Percentiles rank a stretch among this genome's conserved stretches.
These are phyloP conservation scores for Epizoanthus rinbou DNA, from an alignment of 92 coral and sea anemone genomes.

Conservation along the genomic window DNA sequence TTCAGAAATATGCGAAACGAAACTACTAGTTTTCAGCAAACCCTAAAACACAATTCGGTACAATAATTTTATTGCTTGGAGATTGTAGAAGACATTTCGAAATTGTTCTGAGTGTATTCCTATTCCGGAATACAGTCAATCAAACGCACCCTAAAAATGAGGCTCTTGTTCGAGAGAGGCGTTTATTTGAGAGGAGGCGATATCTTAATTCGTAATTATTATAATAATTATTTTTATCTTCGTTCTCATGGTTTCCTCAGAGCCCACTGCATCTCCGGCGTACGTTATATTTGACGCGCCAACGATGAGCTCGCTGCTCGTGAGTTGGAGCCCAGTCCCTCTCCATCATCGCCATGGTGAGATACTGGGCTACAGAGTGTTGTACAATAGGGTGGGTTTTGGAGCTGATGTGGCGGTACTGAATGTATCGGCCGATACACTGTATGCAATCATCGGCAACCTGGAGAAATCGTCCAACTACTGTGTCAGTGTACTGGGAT, in stretches of 20 bases:
- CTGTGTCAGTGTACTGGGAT: slow-evolving; percentile 8
- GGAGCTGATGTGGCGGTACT: not conserved
- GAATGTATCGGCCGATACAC: slow-evolving; percentile 7
- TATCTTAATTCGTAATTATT: too few species aligned
- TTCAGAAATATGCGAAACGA: too few species aligned
- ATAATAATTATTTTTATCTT: too few species aligned
- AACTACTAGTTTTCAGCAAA: too few species aligned
- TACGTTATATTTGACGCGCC: slow-evolving; percentile 26
- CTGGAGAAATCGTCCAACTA: slow-evolving; percentile 22
- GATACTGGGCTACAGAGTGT: slow-evolving; percentile 20
- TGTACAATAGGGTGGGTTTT: not conserved
- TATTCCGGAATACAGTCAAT: too few species aligned
- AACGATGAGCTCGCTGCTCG: slow-evolving; percentile 8
- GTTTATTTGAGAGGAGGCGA: too few species aligned
- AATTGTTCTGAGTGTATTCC: too few species aligned
- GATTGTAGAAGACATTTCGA: too few species aligned
- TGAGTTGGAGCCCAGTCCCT: not conserved
- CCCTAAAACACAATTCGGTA: too few species aligned
- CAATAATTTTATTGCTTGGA: too few species aligned
- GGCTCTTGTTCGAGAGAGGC: too few species aligned
- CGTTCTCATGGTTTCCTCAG: not conserved
- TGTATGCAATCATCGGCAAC: slow-evolving; percentile 2
- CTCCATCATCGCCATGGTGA: slow-evolving; percentile 1
- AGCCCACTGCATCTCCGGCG: slow-evolving; percentile 24
- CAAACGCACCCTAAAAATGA: too few species aligned